Base-by-base conservation (phyloP, 2,888 invertebrate species). In the Neoitamus cyanurus region DNA sequence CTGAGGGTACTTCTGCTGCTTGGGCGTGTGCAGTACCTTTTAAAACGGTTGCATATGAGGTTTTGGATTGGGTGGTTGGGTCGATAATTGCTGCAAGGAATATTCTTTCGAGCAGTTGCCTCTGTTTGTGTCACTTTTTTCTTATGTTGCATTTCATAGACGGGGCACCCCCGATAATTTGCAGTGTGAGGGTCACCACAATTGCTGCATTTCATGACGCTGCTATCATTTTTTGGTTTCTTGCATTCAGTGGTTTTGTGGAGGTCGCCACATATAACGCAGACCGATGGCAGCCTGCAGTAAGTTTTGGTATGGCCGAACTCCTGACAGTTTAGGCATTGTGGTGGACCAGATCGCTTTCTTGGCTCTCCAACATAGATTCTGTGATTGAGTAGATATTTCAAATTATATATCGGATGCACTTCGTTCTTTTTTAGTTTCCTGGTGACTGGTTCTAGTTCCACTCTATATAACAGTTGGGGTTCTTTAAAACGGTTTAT, bases 271-370 rank as follows among this genome's bases (percentile, higher is more conserved):
- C 72, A 72, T 4, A 30, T 30, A n/a, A 72, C 72, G 31, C 72
- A 72, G 20, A 72, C 72, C 25, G 25, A 28, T 30, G 72, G 25
- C 11, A 72, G 48, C 15, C 15, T 48, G 15, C 48, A 48, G 15
- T 48, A 48, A 15, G 48, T 15, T 48, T n/a, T 15, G 13, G 72
- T 72, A 30, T 72, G 72, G n/a, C 72, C 72, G 9, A 9, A 72
- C 30, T 72, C 72, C 31, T 72, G 72, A 30, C 72, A 72, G 72
- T 72, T 72, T 30, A 28, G 13, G 13, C 28, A 72, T 72, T 72
- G 72, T 31, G 31, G 31, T 31, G 31, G 31, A 31, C 31, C 31
- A 31, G 31, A 31, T 5, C 6, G 15, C 58, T 58, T 58, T 15
- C 25, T 15, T 25, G 58, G 58, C 25, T 58, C 58, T 58, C 13